phyloP scores from a whole-genome alignment of 35 echinoderm and acorn worm species.

The Ophiothrix spiculata region DNA sequence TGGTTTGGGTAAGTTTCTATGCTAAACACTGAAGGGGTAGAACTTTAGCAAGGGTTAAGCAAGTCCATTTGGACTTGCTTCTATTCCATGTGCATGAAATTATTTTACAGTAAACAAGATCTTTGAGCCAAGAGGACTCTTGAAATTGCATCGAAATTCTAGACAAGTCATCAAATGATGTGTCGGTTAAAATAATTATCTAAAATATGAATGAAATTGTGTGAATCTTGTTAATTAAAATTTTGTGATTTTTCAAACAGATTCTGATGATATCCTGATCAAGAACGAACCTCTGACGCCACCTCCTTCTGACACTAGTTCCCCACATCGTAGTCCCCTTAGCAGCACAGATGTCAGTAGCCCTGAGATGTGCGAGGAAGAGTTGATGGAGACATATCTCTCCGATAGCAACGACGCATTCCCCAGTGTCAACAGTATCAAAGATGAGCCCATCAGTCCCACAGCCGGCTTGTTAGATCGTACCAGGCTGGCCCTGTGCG shows the following conservation, averaged over 20 bases:
- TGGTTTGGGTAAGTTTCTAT: neutral
- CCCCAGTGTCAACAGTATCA: neutral
- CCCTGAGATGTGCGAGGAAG: conserved; percentile 35
- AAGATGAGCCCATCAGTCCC: conserved; percentile 27
- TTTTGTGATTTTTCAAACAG: conserved; percentile 26
- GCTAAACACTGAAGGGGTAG: too few relatives aligned
- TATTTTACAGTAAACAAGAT: neutral
- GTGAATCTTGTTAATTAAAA: too few relatives aligned
- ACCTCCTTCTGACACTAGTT: conserved; percentile 75
- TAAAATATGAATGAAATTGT: too few relatives aligned
- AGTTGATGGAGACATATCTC: conserved; percentile 15
- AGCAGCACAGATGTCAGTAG: conserved; percentile 45
- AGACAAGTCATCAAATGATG: neutral
- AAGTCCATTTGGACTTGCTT: neutral
- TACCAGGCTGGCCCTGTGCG: conserved; percentile 70
- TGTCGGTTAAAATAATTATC: neutral
- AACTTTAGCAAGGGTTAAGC: too few relatives aligned
- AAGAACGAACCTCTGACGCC: conserved; percentile 75
- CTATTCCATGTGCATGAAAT: neutral
- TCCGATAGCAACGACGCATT: neutral
- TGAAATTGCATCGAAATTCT: neutral
- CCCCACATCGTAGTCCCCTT: conserved; percentile 44
- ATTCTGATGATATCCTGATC: conserved; percentile 47
- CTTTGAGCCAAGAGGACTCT: neutral
- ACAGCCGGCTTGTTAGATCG: conserved; percentile 68